phyloP scores from a whole-genome alignment of 1,140 invertebrate species.

The Temnothorax longispinosus region DNA sequence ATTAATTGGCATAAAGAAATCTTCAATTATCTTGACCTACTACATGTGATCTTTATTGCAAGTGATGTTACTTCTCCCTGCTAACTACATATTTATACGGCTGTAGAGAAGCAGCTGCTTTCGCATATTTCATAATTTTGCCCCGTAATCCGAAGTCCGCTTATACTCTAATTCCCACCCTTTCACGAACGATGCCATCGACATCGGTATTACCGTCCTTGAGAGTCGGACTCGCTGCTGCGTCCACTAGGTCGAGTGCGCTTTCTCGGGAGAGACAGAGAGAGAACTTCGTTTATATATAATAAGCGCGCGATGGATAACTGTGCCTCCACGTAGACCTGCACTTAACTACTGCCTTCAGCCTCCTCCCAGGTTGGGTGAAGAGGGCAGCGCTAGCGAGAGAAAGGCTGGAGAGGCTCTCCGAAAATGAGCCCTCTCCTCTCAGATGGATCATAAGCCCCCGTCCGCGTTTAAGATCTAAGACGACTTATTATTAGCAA shows the following conservation, averaged over 20 bases:
- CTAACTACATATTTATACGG: background rate
- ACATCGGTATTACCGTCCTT: constrained; percentile 38
- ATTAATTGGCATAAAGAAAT: background rate
- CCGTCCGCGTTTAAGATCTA: constrained; percentile 26
- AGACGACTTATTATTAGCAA: constrained; percentile 38
- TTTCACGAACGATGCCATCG: background rate
- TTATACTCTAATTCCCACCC: constrained; percentile 6
- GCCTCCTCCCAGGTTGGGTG: background rate
- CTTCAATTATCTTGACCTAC: background rate
- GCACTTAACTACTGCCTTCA: constrained; percentile 53
- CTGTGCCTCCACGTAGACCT: constrained; percentile 55
- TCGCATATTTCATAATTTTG: background rate
- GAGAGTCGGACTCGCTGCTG: constrained; percentile 38
- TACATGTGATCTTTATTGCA: background rate
- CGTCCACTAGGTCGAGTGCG: constrained; percentile 72
- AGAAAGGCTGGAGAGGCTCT: constrained; percentile 44
- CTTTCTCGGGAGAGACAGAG: constrained; percentile 49
- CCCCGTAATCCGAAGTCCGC: background rate
- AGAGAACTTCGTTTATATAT: constrained; percentile 69
- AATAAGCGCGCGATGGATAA: constrained; percentile 67
- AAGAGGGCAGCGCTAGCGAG: constrained; percentile 38
- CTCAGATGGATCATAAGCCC: constrained; percentile 58
- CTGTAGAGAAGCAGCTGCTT: constrained; percentile 8
- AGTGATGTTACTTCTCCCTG: background rate
- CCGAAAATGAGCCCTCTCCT: constrained; percentile 52